Base-by-base conservation (phyloP, 2,888 invertebrate genomes). In the Chymomyza procnemis region DNA sequence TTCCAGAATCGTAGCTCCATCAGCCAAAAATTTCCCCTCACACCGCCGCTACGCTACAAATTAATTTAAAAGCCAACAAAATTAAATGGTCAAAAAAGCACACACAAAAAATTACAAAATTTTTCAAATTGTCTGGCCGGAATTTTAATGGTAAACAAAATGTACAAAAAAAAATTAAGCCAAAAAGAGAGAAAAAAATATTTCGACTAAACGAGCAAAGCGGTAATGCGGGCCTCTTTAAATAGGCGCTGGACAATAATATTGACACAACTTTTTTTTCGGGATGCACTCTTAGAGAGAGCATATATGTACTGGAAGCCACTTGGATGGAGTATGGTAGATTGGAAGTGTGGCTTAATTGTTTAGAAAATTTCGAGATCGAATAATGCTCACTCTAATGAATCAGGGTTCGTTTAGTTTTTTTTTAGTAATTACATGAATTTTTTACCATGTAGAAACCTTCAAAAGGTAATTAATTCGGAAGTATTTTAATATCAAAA, bases 81-180 rank as follows among this genome's bases (percentile, higher is more conserved):
- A 54, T 47, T 46, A 71, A 41, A 54, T 22, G 41, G 21, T 22
- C 47, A 62, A 18, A 19, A 47, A 52, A 58, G 16, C 55, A 65
- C 55, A 60, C 57, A 16, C n/a, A 64, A 61, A 67, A n/a, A 67
- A 81, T 77, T 80, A 81, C 79, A 81, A 79, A 84, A 16, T 50
- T 50, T 50, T 50, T 50, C n/a, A 80, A 79, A 81, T 76, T 82
- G 74, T 78, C 79, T 79, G 82, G 69, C 74, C 74, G 77, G 83
- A 85, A 83, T 83, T 85, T 82, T 82, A 85, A 83, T 83, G 82
- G 80, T 80, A 82, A 82, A 79, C 74, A 79, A 83, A 79, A 54
- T 61, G 48, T 65, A 34, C 58, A 60, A 62, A 61, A 55, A 50
- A 61, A 66, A 54, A 30, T n/a, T n/a, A 60, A 59, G 19, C 63